Base-by-base conservation (phyloP, 2,888 invertebrate genomes). In the Leptinotarsa tumamoca region DNA sequence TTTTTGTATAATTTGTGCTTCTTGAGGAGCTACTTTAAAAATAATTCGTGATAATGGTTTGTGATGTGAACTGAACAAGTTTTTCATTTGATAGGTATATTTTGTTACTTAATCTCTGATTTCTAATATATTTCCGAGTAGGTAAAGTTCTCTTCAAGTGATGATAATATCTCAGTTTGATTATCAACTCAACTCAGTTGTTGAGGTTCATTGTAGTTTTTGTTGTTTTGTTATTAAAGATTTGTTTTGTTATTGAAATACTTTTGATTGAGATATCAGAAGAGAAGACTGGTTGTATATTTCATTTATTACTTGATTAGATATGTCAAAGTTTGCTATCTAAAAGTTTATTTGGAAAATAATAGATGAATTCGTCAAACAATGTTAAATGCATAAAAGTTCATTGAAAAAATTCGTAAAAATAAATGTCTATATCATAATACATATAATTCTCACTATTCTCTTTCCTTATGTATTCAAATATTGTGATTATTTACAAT, bases 61-160 rank as follows among this genome's bases (percentile, higher is more conserved):
- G 67, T 67, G 14, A 67, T 27, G 13, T 27, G 33, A 21, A 27
- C 14, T 23, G 21, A 67, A 1, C 15, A 27, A 15, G 21, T 21
- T 33, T 66, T 69, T 56, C 69, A 69, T 69, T 69, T 56, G 56
- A 69, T 69, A 54, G 69, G 56, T 69, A 69, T 69, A 54, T 69
- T 69, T 54, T 69, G 54, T 56, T 69, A 27, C 52, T 69, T 3
- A 69, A 54, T 69, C 52, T 69, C 14, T 23, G 54, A 54, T 69
- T 27, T 33, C 56, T 54, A 54, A 54, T 69, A 27, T 33, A 69
- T 69, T 56, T 69, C 69, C 56, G 54, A 56, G 54, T 69, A 69
- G 69, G 27, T 54, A 69, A 51, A 52, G 69, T 69, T 69, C 17
- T 54, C 51, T 69, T 69, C 17, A 17, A 69, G 14, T 54, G 33